Evolutionary conservation across 2,113 vertebrate genomes (phyloP).

Genomic region (Dipodomys merriami): DNA sequence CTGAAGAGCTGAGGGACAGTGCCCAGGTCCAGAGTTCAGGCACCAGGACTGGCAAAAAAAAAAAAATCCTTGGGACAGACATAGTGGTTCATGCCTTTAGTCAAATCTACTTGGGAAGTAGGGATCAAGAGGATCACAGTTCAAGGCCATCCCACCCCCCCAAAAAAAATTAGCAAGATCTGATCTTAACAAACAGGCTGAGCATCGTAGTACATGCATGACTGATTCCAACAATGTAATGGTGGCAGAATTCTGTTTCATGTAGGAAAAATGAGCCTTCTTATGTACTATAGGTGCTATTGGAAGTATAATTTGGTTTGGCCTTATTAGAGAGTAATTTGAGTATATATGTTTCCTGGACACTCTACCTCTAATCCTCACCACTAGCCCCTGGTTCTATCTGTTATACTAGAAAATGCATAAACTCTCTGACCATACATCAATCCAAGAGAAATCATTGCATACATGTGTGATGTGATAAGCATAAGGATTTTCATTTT

Average conservation of each 20-base stretch:
- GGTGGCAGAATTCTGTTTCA: no score
- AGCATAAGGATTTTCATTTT: neutral
- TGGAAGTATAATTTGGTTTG: conserved; percentile 34
- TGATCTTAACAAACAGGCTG: no score
- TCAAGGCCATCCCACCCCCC: no score
- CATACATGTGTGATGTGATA: neutral
- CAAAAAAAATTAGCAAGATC: no score
- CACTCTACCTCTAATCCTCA: neutral
- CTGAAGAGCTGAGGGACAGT: no score
- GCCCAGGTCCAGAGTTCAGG: no score
- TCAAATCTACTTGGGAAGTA: neutral
- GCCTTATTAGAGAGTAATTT: conserved; percentile 56
- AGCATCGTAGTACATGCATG: no score
- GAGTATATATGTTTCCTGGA: neutral
- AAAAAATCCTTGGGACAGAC: neutral
- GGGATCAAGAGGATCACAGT: neutral
- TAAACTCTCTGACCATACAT: conserved; percentile 55
- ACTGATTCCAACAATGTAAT: no score
- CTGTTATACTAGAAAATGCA: conserved; percentile 28
- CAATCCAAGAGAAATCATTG: conserved; percentile 14
- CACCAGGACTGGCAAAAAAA: no score
- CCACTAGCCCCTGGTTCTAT: neutral
- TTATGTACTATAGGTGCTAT: neutral
- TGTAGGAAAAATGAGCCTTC: neutral
- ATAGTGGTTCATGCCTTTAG: no score